These are phyloP conservation scores for Pseudochirops corinnae DNA, from an alignment of 2,797 vertebrate species.

Conservation along the genomic window DNA sequence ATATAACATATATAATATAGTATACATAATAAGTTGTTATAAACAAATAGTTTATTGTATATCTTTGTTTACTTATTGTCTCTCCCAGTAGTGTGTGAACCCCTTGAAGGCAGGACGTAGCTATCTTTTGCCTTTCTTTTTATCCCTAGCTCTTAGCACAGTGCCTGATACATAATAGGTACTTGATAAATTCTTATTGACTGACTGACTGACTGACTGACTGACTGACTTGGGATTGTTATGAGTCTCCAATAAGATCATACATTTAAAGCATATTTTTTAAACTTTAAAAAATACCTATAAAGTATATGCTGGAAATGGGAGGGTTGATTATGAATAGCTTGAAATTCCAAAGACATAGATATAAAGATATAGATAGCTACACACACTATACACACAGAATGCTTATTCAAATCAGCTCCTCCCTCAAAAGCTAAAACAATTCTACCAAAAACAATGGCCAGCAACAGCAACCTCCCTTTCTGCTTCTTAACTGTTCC, in stretches of 20 bases:
- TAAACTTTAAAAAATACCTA: not conserved
- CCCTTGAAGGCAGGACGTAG: not conserved
- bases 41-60: not conserved
- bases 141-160: not conserved
- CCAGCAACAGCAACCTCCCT: not conserved
- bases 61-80: not conserved
- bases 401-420: not conserved
- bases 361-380: not conserved
- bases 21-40: too few species aligned
- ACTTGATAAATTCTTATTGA: not conserved
- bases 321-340: not conserved
- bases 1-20: too few species aligned
- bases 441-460: not conserved
- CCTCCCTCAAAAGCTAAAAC: not conserved
- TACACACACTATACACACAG: too few species aligned
- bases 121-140: not conserved
- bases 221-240: not conserved
- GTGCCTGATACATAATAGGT: not conserved
- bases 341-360: not conserved
- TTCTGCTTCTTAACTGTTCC: not conserved
- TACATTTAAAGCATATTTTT: not conserved
- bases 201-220: too few species aligned
- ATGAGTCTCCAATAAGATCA: not conserved
- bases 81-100: not conserved
- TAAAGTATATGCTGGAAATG: not conserved